Evolutionary conservation across 2,797 vertebrate genomes (phyloP).

Genomic region (Poecilia picta): DNA sequence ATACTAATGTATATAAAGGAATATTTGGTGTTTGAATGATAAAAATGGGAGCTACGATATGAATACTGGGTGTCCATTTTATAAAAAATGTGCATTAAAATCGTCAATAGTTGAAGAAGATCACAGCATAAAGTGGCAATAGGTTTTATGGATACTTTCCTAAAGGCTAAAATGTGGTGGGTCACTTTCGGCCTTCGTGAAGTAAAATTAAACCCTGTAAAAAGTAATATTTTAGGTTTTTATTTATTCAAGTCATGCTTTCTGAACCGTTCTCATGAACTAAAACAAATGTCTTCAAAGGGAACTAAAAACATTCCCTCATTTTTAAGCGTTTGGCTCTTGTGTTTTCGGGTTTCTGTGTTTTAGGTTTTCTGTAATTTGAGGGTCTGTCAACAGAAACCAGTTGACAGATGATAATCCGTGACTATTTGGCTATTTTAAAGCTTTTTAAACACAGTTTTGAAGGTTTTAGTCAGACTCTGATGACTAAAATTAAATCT

Average conservation of each 20-base stretch:
- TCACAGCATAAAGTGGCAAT: not conserved
- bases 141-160: not conserved
- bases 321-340: not conserved
- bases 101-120: not conserved
- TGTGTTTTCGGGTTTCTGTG: not conserved
- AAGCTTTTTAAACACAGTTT: not conserved
- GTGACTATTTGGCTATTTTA: not conserved
- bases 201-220: not conserved
- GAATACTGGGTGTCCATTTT: not conserved
- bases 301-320: not conserved
- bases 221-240: not conserved
- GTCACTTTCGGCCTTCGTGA: not conserved
- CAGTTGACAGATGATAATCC: not conserved
- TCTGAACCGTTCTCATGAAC: not conserved
- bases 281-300: not conserved
- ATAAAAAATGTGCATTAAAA: not conserved
- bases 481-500: conserved; percentile 10
- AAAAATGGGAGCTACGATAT: not conserved
- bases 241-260: not conserved
- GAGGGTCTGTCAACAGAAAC: not conserved
- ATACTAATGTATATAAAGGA: not conserved
- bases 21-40: not conserved
- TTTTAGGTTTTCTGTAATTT: not conserved
- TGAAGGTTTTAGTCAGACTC: not conserved
- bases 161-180: not conserved